Conservation (phyloP, 2,797 vertebrate species). For the Bufotes viridis region DNA sequence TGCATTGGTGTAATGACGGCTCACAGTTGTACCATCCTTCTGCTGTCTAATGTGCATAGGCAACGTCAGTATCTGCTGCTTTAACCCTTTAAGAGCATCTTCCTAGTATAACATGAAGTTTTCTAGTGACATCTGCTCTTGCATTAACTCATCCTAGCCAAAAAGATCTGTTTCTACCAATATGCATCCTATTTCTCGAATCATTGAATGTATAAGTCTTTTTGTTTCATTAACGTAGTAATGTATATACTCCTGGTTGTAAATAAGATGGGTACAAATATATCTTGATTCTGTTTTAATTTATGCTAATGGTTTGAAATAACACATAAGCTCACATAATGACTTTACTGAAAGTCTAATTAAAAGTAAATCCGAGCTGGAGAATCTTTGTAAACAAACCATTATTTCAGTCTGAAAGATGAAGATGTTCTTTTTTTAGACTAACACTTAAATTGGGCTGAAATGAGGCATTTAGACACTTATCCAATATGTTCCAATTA, state of each 20-base stretch:
- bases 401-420: constrained; percentile 27
- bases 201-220: not conserved
- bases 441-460: constrained; percentile 17
- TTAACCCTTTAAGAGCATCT: too few species aligned
- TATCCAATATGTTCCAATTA: constrained; percentile 29
- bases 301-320: constrained; percentile 45
- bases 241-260: not conserved
- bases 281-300: constrained; percentile 40
- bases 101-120: not conserved
- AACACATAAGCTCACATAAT: constrained; percentile 42
- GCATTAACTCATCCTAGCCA: not conserved
- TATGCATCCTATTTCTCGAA: not conserved
- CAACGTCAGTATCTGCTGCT: too few species aligned
- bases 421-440: constrained; percentile 18
- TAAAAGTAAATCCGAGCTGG: constrained; percentile 46
- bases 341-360: constrained; percentile 52
- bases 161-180: not conserved
- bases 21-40: too few species aligned
- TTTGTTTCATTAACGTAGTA: not conserved
- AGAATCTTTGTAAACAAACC: constrained; percentile 47
- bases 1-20: too few species aligned
- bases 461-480: constrained; percentile 69
- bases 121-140: not conserved
- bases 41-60: too few species aligned
- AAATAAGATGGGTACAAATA: constrained; percentile 27